phyloP scores from a whole-genome alignment of 1,140 invertebrate genomes.

The Papilio polytes region DNA sequence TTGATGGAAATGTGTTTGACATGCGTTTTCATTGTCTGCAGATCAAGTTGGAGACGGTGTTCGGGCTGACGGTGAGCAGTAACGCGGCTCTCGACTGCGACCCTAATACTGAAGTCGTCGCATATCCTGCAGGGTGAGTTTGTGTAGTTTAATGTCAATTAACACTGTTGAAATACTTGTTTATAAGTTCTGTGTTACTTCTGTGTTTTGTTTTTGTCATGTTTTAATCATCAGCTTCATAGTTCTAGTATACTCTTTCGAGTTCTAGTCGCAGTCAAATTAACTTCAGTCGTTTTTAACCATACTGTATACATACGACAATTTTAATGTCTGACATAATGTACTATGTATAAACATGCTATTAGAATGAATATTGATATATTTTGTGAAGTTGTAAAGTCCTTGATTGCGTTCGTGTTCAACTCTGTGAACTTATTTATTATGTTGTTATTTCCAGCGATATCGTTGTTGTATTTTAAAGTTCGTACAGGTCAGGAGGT shows the following conservation, averaged over 20 bases:
- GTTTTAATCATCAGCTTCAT: too few relatives aligned
- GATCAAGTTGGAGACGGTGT: conserved; percentile 97
- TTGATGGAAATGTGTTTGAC: neutral
- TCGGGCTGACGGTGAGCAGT: conserved; percentile 95
- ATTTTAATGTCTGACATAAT: neutral
- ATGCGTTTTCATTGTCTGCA: conserved; percentile 81
- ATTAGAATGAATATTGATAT: neutral
- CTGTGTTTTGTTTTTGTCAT: too few relatives aligned
- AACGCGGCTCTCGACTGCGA: conserved; percentile 96
- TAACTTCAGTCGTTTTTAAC: neutral
- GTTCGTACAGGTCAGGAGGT: conserved; percentile 40
- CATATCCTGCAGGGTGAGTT: conserved; percentile 98
- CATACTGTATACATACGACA: neutral
- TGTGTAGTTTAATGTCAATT: conserved; percentile 11
- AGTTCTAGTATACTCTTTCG: too few relatives aligned
- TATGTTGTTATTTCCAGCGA: conserved; percentile 28
- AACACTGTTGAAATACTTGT: neutral
- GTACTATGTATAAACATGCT: neutral
- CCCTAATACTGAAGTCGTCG: conserved; percentile 92
- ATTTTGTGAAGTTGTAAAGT: neutral
- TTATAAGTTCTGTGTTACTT: too few relatives aligned
- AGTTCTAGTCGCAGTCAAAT: too few relatives aligned
- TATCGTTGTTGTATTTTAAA: conserved; percentile 35
- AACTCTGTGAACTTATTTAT: conserved; percentile 3
- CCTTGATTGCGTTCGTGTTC: neutral